Percentiles rank a stretch among this genome's conserved stretches.
phyloP scores from a whole-genome alignment of 1,140 invertebrate species.

The Drosophila biarmipes region DNA sequence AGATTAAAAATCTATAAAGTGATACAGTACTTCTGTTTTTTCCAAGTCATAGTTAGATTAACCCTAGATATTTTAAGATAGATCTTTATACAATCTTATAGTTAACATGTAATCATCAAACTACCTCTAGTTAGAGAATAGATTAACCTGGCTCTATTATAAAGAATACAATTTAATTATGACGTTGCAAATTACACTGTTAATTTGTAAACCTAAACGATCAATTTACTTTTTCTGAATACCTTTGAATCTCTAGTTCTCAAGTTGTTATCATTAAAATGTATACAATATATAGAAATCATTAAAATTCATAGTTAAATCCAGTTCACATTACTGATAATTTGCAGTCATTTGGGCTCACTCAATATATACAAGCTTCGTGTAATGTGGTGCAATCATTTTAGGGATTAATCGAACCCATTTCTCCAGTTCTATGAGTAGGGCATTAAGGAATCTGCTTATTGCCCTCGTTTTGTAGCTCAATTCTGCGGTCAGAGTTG shows the following conservation, averaged over 20 bases:
- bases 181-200: neutral
- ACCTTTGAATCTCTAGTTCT: constrained; percentile 1
- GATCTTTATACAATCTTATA: neutral
- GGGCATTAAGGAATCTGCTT: constrained; percentile 1
- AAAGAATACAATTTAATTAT: neutral
- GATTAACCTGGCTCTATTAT: neutral
- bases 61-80: neutral
- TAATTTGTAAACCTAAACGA: neutral
- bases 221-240: neutral
- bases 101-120: too few relatives aligned
- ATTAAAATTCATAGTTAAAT: neutral
- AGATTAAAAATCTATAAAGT: too few relatives aligned
- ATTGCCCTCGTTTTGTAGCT: constrained; percentile 25
- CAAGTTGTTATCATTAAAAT: neutral
- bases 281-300: neutral
- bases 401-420: neutral
- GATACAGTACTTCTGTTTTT: too few relatives aligned
- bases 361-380: neutral
- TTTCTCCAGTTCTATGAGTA: neutral
- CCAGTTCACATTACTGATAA: neutral
- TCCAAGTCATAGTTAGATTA: too few relatives aligned
- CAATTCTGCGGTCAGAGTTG: constrained; percentile 74
- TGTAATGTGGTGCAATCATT: neutral
- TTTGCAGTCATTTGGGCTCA: neutral
- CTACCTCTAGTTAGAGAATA: too few relatives aligned